A percentile compares a stretch with the other conserved stretches of the same genome.
Conservation (phyloP, 1,140 invertebrate genomes). For the Parasteatoda tepidariorum region DNA sequence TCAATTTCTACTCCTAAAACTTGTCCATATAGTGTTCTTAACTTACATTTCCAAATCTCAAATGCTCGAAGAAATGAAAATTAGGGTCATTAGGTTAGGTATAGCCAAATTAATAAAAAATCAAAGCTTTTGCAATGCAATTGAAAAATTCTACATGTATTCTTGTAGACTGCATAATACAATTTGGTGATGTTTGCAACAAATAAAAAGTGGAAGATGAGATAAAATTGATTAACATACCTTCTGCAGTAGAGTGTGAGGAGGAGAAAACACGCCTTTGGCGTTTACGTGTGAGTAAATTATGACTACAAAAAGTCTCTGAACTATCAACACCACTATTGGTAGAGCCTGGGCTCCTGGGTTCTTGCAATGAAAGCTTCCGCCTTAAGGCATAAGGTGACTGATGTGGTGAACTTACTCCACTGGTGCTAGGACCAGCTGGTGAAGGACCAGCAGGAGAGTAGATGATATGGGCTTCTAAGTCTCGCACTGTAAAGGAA, state of each 20-base stretch:
- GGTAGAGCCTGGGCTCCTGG: slow-evolving; percentile 41
- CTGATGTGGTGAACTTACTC: slow-evolving; percentile 53
- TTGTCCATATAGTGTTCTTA: too few species aligned
- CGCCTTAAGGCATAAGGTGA: slow-evolving; percentile 62
- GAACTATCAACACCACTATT: slow-evolving; percentile 3
- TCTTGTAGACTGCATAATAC: too few species aligned
- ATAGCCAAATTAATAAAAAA: too few species aligned
- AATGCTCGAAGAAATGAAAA: too few species aligned
- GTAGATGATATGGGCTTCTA: slow-evolving; percentile 43
- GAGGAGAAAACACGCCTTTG: slow-evolving; percentile 56
- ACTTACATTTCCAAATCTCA: too few species aligned
- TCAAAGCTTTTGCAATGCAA: too few species aligned
- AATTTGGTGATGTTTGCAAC: too few species aligned
- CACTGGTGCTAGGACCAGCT: slow-evolving; percentile 41
- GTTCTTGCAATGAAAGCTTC: slow-evolving; percentile 58
- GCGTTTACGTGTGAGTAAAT: slow-evolving; percentile 52
- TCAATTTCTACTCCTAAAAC: too few species aligned
- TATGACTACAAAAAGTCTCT: slow-evolving; percentile 19
- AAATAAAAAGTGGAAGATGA: too few species aligned
- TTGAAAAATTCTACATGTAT: too few species aligned
- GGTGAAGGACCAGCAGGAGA: slow-evolving; percentile 33
- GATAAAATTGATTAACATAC: too few species aligned
- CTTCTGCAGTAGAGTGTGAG: slow-evolving; percentile 51
- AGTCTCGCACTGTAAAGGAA: slow-evolving; percentile 29
- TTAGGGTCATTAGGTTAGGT: too few species aligned